These are phyloP conservation scores for Dromiciops gliroides DNA, from an alignment of 2,113 vertebrate genomes.

Conservation along the genomic window DNA sequence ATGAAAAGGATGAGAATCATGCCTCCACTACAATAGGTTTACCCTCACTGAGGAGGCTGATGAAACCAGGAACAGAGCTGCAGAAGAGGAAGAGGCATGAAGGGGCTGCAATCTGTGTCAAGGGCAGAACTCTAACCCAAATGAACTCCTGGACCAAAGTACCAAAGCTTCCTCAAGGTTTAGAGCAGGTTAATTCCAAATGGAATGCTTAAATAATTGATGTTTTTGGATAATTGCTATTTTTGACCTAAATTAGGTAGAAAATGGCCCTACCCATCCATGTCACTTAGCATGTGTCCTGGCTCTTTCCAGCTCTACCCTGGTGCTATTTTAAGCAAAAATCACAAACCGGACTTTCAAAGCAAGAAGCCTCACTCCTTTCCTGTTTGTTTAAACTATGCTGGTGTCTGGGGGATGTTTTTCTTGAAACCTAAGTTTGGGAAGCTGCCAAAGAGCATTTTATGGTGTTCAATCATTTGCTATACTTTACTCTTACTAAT, in stretches of 20 bases:
- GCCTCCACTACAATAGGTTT: neutral
- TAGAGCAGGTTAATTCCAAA: neutral
- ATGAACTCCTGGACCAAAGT: neutral
- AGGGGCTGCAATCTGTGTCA: neutral
- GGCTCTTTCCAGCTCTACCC: neutral
- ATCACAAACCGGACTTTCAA: neutral
- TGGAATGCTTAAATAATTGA: neutral
- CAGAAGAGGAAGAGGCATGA: neutral
- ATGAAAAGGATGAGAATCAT: neutral
- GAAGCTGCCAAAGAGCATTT: neutral
- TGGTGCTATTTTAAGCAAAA: neutral
- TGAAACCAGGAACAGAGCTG: neutral
- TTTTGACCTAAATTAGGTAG: neutral
- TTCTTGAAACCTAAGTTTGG: neutral
- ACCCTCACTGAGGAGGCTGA: neutral
- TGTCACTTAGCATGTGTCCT: neutral
- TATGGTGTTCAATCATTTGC: conserved; percentile 5
- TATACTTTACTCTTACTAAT: neutral
- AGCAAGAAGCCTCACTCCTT: neutral
- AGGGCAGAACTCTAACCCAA: neutral
- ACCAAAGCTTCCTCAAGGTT: neutral
- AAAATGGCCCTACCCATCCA: neutral
- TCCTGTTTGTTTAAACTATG: neutral
- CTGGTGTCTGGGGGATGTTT: neutral
- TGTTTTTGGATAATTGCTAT: too few relatives aligned